phyloP scores from a whole-genome alignment of 2,113 vertebrate species.

The Alligator sinensis region DNA sequence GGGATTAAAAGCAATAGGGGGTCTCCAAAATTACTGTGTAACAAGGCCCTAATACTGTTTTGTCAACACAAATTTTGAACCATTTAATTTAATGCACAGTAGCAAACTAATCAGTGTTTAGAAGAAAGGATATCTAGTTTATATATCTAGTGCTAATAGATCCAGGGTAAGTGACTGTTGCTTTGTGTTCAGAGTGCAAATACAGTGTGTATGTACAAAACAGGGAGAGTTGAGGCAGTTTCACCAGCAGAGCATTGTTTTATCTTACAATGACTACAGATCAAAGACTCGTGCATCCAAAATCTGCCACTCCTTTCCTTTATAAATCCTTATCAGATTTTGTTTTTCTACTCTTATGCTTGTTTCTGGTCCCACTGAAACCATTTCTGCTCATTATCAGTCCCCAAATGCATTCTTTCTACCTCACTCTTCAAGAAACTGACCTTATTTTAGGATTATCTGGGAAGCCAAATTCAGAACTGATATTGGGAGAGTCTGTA shows the following conservation, averaged over 20 bases:
- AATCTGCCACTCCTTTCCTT: not conserved
- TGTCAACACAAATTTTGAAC: not conserved
- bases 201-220: not conserved
- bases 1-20: too few species aligned
- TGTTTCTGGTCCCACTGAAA: not conserved
- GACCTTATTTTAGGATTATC: not conserved
- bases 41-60: not conserved
- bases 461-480: too few species aligned
- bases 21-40: too few species aligned
- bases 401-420: not conserved
- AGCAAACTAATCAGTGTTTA: not conserved
- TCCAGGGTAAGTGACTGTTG: not conserved
- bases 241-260: not conserved
- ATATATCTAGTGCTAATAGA: accelerated
- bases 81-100: not conserved
- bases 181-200: not conserved
- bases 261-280: not conserved
- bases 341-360: not conserved
- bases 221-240: not conserved
- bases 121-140: not conserved
- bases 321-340: not conserved
- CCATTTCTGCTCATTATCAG: not conserved
- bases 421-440: not conserved
- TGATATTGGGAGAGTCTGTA: not conserved
- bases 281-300: not conserved